Conservation (phyloP, 2,113 vertebrate species). For the Melanostigma gelatinosum region DNA sequence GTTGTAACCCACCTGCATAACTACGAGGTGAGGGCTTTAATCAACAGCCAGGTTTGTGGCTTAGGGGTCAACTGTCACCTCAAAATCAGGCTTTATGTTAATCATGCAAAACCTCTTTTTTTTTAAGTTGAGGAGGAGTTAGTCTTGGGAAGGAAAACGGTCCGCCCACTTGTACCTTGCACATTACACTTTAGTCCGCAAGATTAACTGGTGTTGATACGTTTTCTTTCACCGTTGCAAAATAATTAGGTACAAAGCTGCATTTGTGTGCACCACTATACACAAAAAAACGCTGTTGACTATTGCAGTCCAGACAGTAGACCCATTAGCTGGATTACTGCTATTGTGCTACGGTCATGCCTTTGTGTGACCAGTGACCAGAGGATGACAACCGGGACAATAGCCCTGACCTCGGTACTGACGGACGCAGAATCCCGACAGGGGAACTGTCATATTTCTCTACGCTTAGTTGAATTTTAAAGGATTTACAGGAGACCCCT, state of each 20-base stretch:
- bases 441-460: slow-evolving; percentile 50
- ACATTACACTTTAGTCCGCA: neutral
- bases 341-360: slow-evolving; percentile 54
- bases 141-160: neutral
- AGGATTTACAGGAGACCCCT: slow-evolving; percentile 41
- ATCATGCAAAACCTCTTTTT: neutral
- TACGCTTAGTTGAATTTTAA: slow-evolving; percentile 34
- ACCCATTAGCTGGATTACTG: slow-evolving; percentile 67
- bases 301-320: slow-evolving; percentile 32
- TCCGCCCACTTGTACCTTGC: neutral
- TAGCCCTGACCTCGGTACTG: slow-evolving; percentile 67
- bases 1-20: slow-evolving; percentile 33
- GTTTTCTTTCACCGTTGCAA: neutral
- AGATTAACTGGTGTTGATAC: neutral
- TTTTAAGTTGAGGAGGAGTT: neutral
- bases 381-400: slow-evolving; percentile 67
- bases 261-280: slow-evolving; percentile 16
- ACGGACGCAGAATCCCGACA: slow-evolving; percentile 53
- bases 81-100: slow-evolving; percentile 5
- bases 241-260: neutral
- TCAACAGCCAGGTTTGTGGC: slow-evolving; percentile 29
- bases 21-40: slow-evolving; percentile 24
- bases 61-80: slow-evolving; percentile 35
- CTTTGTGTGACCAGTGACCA: slow-evolving; percentile 60
- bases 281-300: slow-evolving; percentile 27